Evolutionary conservation across 2,888 invertebrate genomes (phyloP).

Genomic region (Exocentrus adspersus): DNA sequence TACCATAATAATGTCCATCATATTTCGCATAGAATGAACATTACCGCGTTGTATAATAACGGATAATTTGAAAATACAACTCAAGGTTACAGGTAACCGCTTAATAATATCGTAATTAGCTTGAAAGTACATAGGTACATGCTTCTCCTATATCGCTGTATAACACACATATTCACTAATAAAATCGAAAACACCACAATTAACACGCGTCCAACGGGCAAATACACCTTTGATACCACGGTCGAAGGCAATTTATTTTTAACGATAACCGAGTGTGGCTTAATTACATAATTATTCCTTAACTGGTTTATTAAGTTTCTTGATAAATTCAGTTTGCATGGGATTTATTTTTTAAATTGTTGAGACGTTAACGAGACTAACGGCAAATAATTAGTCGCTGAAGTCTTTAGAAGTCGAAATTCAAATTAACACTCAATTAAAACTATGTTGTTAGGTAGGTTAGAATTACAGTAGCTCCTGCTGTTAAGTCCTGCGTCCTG

Average conservation of each 20-base stretch:
- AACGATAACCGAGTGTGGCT: not conserved
- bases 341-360: too few relatives aligned
- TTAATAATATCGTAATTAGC: not conserved
- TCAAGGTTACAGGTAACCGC: not conserved
- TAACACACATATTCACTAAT: not conserved
- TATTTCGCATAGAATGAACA: not conserved
- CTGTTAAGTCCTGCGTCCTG: too few relatives aligned
- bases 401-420: too few relatives aligned
- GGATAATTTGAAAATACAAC: not conserved
- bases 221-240: not conserved
- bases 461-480: too few relatives aligned
- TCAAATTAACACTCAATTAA: too few relatives aligned
- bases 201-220: not conserved
- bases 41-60: not conserved
- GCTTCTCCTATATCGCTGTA: too few relatives aligned
- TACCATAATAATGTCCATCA: not conserved
- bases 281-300: not conserved
- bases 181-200: not conserved
- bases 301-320: not conserved
- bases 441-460: too few relatives aligned
- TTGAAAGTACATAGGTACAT: too few relatives aligned
- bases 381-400: too few relatives aligned
- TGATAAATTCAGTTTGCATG: not conserved
- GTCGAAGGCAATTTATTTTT: not conserved
- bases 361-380: too few relatives aligned